A percentile compares a stretch with the other conserved stretches of the same genome.
These are phyloP conservation scores for Brachionus paranguensis DNA, from an alignment of 1,140 invertebrate genomes.

Conservation along the genomic window DNA sequence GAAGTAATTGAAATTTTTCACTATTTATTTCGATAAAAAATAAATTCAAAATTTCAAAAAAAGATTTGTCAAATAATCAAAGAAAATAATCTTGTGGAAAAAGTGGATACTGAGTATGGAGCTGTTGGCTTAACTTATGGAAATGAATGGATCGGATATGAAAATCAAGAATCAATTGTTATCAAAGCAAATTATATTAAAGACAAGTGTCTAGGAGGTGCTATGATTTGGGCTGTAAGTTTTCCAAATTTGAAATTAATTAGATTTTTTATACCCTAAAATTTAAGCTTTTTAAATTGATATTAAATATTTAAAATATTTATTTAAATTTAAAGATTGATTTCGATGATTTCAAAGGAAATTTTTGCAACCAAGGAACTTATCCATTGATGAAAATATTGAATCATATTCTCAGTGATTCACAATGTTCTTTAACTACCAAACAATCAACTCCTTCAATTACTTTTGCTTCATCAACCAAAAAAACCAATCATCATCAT, in stretches of 20 bases:
- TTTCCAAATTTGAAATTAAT: not conserved
- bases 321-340: slow-evolving; percentile 23
- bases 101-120: slow-evolving; percentile 62
- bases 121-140: slow-evolving; percentile 69
- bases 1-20: slow-evolving; percentile 60
- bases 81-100: slow-evolving; percentile 52
- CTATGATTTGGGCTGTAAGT: slow-evolving; percentile 43
- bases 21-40: too few species aligned
- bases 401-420: slow-evolving; percentile 55
- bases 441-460: not conserved
- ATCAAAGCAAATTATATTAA: slow-evolving; percentile 42
- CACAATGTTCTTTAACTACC: not conserved
- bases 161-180: slow-evolving; percentile 61
- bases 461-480: not conserved
- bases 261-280: not conserved
- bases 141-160: slow-evolving; percentile 87
- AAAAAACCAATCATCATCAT: not conserved
- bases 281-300: not conserved
- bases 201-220: slow-evolving; percentile 26
- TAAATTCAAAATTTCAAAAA: not conserved
- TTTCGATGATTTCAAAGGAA: slow-evolving; percentile 46
- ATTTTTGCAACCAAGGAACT: slow-evolving; percentile 70
- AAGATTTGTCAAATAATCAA: slow-evolving; percentile 7
- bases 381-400: slow-evolving; percentile 83
- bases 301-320: not conserved